Base-by-base conservation (phyloP, 2,113 vertebrate species). In the Otis tarda region DNA sequence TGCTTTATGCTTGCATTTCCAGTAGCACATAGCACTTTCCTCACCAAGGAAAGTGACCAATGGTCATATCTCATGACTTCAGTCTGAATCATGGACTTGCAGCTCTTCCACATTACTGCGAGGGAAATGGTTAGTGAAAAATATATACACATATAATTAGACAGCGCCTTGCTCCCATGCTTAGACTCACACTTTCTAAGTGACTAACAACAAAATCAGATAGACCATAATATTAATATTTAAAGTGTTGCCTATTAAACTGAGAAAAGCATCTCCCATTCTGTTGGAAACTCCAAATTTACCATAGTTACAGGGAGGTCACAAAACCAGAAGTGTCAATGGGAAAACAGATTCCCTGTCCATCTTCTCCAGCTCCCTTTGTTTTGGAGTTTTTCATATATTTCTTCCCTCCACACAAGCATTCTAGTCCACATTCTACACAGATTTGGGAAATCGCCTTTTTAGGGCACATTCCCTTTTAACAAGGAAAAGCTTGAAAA, bases 91-190 rank as follows among this genome's bases (percentile, higher is more conserved):
- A 55, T 4, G 3, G 50, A 45, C n/a, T 77, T 43, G 14, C 0
- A 0, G 9, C 12, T 91, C 22, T 70, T 61, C 60, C 47, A 47
- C 28, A 18, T 39, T 7, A 15, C 20, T 24, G 33, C 2, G 39
- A 76, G 19, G 23, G 22, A 84, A 91, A 31, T 7, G 19, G 7
- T 15, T 14, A 3, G 31, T 9, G 33, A 82, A 75, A 91, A 82
- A 82, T 11, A 45, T n/a, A n/a, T n/a, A n/a, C 1, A 0, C 20
- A 5, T 41, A 20, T 27, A n/a, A 49, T 24, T 28, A 82, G 30
- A 24, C 14, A 71, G 47, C 19, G 14, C 15, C 47, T 87, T 52
- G 35, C 22, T 89, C 61, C 64, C 23, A 17, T 27, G 10, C 23
- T 55, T 67, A 23, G 15, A 28, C 5, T 75, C 18, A 9, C 9